phyloP scores from a whole-genome alignment of 2,113 vertebrate genomes.

The Nettapus auritus region DNA sequence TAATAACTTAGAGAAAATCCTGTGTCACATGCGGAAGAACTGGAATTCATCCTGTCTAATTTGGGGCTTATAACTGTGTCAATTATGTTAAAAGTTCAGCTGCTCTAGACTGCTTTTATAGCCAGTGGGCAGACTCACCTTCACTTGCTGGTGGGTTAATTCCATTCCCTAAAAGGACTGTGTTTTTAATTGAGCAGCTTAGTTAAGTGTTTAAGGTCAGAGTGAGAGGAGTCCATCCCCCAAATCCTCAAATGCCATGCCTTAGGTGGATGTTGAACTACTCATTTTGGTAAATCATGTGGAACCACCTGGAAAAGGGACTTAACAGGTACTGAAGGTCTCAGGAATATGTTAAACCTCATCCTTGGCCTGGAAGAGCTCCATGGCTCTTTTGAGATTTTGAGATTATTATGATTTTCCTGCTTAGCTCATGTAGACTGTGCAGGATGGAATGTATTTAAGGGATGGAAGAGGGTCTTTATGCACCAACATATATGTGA shows the following conservation, averaged over 20 bases:
- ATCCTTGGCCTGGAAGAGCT: background rate
- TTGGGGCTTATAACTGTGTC: background rate
- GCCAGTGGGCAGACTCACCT: background rate
- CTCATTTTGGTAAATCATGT: background rate
- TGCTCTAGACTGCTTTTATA: background rate
- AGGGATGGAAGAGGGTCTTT: background rate
- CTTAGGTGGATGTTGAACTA: background rate
- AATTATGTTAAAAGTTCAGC: background rate
- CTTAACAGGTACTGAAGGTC: background rate
- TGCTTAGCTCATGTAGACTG: background rate
- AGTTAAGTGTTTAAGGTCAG: background rate
- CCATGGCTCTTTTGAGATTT: background rate
- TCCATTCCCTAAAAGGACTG: background rate
- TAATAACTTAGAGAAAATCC: background rate
- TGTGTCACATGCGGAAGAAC: background rate
- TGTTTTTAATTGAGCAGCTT: background rate
- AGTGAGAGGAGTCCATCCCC: background rate
- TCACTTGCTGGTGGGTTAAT: background rate
- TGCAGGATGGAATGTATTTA: background rate
- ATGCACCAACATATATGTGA: background rate
- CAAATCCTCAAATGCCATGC: background rate
- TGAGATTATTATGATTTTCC: background rate
- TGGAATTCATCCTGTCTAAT: background rate
- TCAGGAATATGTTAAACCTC: background rate
- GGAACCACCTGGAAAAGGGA: slow-evolving; percentile 9